These are phyloP conservation scores for Argyresthia goedartella DNA, from an alignment of 2,888 invertebrate species.

Conservation along the genomic window DNA sequence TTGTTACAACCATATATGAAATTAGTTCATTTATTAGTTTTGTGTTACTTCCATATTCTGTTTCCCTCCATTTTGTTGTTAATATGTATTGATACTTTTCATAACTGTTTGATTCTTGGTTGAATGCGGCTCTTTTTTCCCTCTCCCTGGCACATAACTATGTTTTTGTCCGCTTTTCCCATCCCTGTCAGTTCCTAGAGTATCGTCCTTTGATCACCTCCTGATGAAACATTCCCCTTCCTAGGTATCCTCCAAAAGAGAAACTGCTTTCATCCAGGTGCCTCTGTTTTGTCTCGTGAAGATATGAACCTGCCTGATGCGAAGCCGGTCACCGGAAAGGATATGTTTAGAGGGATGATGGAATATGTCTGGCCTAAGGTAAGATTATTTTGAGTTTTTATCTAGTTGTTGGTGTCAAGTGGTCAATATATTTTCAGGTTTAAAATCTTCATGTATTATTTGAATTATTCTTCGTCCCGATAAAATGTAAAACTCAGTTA, in stretches of 20 bases:
- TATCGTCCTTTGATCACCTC: conserved; percentile 19
- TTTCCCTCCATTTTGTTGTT: conserved; percentile 3
- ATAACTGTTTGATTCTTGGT: conserved; percentile 47
- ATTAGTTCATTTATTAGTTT: no score
- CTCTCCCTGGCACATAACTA: conserved; percentile 7
- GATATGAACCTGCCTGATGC: conserved; percentile 72
- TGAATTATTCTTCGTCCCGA: no score
- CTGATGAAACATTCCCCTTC: conserved; percentile 32
- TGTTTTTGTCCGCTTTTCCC: conserved; percentile 7
- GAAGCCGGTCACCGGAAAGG: conserved; percentile 74
- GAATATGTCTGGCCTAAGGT: conserved; percentile 97
- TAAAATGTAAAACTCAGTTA: no score
- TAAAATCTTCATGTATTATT: no score
- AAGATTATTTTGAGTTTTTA: conserved; percentile 8
- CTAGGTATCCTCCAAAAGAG: conserved; percentile 71
- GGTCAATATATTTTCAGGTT: no score
- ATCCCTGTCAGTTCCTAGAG: conserved; percentile 5
- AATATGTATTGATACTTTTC: conserved; percentile 11
- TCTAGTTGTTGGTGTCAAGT: not conserved
- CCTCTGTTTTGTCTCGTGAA: conserved; percentile 76
- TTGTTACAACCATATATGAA: no score
- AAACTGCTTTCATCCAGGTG: conserved; percentile 94
- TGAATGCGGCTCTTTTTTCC: conserved; percentile 49
- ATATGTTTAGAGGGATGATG: conserved; percentile 91
- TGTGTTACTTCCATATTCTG: not conserved